phyloP scores from a whole-genome alignment of 92 coral and sea anemone species.

The Meandrina meandrites region DNA sequence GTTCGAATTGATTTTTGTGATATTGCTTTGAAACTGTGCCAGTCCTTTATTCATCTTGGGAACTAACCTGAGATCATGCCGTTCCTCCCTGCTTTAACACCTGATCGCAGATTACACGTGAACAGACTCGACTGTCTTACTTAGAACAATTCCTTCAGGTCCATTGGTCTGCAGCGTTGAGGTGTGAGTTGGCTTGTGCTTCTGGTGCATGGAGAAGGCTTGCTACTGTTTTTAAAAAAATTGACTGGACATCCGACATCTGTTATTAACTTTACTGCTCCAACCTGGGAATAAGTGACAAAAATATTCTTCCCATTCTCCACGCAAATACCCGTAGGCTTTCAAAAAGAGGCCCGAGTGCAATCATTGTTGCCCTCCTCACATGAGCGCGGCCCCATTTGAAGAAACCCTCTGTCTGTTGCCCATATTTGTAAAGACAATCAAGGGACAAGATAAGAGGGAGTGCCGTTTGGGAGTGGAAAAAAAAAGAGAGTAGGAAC shows the following conservation, averaged over 20 bases:
- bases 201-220: slow-evolving; percentile 42
- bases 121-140: slow-evolving; percentile 37
- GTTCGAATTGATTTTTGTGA: slow-evolving; percentile 24
- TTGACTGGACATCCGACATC: slow-evolving; percentile 18
- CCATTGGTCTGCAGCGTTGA: slow-evolving; percentile 40
- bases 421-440: slow-evolving; percentile 32
- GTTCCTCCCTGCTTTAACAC: too few relatives aligned
- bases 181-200: slow-evolving; percentile 47
- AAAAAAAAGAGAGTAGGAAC: too few relatives aligned
- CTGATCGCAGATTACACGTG: too few relatives aligned
- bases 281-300: slow-evolving; percentile 48
- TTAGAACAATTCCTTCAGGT: slow-evolving; percentile 37
- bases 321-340: slow-evolving; percentile 42
- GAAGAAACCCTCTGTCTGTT: slow-evolving; percentile 32
- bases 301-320: slow-evolving; percentile 40
- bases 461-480: slow-evolving; percentile 29
- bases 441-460: slow-evolving; percentile 26
- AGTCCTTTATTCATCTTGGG: slow-evolving; percentile 39
- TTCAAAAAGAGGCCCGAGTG: slow-evolving; percentile 40
- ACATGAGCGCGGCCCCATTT: slow-evolving; percentile 37
- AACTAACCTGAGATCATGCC: too few relatives aligned
- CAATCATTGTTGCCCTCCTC: slow-evolving; percentile 45
- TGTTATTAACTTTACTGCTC: slow-evolving; percentile 45
- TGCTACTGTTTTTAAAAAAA: slow-evolving; percentile 25
- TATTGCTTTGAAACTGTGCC: slow-evolving; percentile 23